These are phyloP conservation scores for Pedionomus torquatus DNA, from an alignment of 2,113 vertebrate species.

Conservation along the genomic window DNA sequence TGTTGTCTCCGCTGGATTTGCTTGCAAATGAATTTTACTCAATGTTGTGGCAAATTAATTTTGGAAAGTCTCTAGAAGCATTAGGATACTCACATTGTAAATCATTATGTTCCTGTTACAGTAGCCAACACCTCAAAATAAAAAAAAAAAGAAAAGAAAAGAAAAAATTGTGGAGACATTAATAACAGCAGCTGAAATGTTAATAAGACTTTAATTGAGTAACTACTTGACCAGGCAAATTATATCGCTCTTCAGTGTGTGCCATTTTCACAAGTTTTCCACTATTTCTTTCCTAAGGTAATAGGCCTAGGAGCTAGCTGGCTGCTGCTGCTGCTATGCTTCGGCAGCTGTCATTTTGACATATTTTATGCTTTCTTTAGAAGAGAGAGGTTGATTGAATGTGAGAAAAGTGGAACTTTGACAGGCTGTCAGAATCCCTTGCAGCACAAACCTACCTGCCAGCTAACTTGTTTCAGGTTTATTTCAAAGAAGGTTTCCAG, in stretches of 20 bases:
- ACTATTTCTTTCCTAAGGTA: constrained; percentile 71
- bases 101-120: neutral
- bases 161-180: neutral
- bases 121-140: neutral
- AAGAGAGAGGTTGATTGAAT: constrained; percentile 81
- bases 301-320: constrained; percentile 73
- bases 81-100: neutral
- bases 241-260: constrained; percentile 49
- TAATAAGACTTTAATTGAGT: constrained; percentile 60
- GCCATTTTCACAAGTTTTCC: constrained; percentile 71
- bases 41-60: constrained; percentile 55
- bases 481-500: constrained; percentile 78
- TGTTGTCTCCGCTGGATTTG: constrained; percentile 10
- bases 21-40: constrained; percentile 42
- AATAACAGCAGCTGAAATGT: constrained; percentile 51
- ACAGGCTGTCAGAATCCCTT: constrained; percentile 82
- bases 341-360: constrained; percentile 83
- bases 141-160: neutral
- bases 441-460: constrained; percentile 81
- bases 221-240: constrained; percentile 69
- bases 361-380: constrained; percentile 82
- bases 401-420: constrained; percentile 83
- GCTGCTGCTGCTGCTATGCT: constrained; percentile 67
- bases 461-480: constrained; percentile 80
- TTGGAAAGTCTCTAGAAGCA: constrained; percentile 3